Conservation (phyloP, 2,888 invertebrate genomes). For the Pammene fasciana region DNA sequence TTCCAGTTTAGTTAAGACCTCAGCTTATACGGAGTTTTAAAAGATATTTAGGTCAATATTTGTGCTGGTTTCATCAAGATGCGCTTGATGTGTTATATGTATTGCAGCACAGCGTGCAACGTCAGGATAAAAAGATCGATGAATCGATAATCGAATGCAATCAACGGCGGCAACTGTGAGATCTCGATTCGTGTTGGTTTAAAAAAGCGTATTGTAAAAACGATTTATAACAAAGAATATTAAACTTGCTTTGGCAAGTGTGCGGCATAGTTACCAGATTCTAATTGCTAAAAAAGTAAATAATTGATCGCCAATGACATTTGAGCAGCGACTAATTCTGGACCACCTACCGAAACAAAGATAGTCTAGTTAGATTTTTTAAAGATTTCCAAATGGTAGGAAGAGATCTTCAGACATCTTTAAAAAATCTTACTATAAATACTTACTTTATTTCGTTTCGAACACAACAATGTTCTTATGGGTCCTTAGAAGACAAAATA, state of each 20-base stretch:
- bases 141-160: constrained; percentile 66
- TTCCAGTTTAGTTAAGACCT: neutral
- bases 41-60: neutral
- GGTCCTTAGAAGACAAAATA: too few species aligned
- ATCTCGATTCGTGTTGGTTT: constrained; percentile 37
- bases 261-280: neutral
- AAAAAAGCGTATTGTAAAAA: constrained; percentile 18
- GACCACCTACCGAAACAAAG: neutral
- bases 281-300: neutral
- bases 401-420: too few species aligned
- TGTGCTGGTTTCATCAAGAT: neutral
- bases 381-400: too few species aligned
- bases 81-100: neutral
- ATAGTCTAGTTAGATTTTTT: too few species aligned
- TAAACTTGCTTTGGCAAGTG: neutral
- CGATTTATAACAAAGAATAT: constrained; percentile 21
- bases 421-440: too few species aligned
- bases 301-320: neutral
- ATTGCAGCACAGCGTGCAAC: constrained; percentile 40
- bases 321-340: neutral
- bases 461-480: too few species aligned
- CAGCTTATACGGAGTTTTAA: neutral
- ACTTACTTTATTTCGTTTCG: too few species aligned
- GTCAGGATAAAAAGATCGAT: constrained; percentile 58
- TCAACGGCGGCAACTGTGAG: constrained; percentile 53